Evolutionary conservation across 2,113 vertebrate genomes (phyloP).

Genomic region (Aldabrachelys gigantea): DNA sequence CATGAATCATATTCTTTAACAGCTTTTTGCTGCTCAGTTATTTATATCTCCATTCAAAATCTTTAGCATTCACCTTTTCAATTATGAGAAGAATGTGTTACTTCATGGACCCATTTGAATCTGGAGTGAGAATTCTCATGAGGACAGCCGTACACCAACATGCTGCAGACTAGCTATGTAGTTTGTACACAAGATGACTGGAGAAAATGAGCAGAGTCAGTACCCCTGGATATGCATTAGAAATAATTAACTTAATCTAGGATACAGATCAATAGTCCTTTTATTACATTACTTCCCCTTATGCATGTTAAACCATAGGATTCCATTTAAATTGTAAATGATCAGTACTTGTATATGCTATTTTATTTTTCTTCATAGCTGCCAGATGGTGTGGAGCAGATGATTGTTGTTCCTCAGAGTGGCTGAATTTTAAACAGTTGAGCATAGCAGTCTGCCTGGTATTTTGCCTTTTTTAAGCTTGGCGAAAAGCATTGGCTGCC

Average conservation of each 20-base stretch:
- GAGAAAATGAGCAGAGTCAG: not conserved
- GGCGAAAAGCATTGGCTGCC: not conserved
- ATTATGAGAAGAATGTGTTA: constrained; percentile 24
- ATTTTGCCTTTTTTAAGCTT: not conserved
- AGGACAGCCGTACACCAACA: not conserved
- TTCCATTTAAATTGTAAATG: constrained; percentile 21
- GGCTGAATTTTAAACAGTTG: not conserved
- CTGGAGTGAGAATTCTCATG: not conserved
- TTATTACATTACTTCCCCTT: not conserved
- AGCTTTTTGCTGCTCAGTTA: not conserved
- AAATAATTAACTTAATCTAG: constrained; percentile 1
- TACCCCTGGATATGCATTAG: not conserved
- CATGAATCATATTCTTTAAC: not conserved
- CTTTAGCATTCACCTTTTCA: constrained; percentile 24
- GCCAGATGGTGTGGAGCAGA: not conserved
- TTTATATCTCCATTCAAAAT: constrained; percentile 15
- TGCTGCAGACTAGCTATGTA: fast-evolving
- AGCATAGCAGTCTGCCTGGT: not conserved
- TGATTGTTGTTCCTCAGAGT: not conserved
- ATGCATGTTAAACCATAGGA: not conserved
- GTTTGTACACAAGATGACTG: not conserved
- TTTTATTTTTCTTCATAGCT: constrained; percentile 7
- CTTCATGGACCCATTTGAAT: not conserved
- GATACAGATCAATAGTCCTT: not conserved
- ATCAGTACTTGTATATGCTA: not conserved